Percentiles rank a stretch among this genome's conserved stretches.
Conservation (phyloP, 1,140 invertebrate genomes). For the Pararge aegeria region DNA sequence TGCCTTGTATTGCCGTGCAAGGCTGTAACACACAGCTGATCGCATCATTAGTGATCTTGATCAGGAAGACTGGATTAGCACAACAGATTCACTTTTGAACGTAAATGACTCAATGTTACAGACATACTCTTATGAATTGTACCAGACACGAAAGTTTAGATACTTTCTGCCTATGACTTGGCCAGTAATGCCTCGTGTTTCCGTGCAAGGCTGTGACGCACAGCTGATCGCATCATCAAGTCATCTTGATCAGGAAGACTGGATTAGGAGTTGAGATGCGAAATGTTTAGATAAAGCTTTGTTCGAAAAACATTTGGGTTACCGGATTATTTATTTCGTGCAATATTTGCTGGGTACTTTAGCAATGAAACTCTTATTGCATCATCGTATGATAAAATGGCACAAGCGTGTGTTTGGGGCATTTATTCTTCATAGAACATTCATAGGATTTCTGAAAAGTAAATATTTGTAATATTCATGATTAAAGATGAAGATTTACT, state of each 20-base stretch:
- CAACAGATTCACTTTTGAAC: too few species aligned
- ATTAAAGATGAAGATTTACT: too few species aligned
- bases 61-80: too few species aligned
- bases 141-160: not conserved
- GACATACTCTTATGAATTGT: too few species aligned
- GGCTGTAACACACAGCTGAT: too few species aligned
- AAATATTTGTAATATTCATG: too few species aligned
- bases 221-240: slow-evolving; percentile 47
- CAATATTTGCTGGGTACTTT: slow-evolving; percentile 3
- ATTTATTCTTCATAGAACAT: too few species aligned
- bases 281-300: slow-evolving; percentile 17
- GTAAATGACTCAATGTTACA: too few species aligned
- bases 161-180: not conserved
- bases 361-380: slow-evolving; percentile 1
- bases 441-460: too few species aligned
- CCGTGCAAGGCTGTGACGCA: slow-evolving; percentile 32
- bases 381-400: not conserved
- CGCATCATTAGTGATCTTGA: too few species aligned
- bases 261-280: slow-evolving; percentile 39
- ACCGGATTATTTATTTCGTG: slow-evolving; percentile 9
- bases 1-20: too few species aligned
- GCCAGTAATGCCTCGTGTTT: slow-evolving; percentile 8
- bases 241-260: slow-evolving; percentile 52
- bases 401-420: too few species aligned
- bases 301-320: slow-evolving; percentile 17